Evolutionary conservation across 2,797 vertebrate genomes (phyloP).

Genomic region (Acipenser oxyrinchus): DNA sequence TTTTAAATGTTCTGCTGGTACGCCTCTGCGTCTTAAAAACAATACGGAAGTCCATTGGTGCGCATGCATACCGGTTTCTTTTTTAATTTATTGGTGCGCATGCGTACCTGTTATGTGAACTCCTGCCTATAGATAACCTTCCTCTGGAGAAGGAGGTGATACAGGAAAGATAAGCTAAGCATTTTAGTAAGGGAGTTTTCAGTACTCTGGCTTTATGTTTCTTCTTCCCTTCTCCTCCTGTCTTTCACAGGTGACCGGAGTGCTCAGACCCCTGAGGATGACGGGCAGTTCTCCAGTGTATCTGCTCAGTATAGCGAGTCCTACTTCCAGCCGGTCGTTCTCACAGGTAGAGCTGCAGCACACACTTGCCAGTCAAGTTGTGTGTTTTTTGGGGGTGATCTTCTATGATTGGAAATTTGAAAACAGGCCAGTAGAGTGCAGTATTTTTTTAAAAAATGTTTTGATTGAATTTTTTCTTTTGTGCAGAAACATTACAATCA

Average conservation of each 20-base stretch:
- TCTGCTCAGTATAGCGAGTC: slow-evolving; percentile 78
- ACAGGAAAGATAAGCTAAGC: background rate
- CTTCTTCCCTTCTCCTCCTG: slow-evolving; percentile 15
- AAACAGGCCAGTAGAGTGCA: too few species aligned
- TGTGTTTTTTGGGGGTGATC: too few species aligned
- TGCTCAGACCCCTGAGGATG: slow-evolving; percentile 45
- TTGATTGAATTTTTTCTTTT: too few species aligned
- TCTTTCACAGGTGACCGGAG: slow-evolving; percentile 63
- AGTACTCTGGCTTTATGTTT: background rate
- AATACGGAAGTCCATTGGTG: too few species aligned
- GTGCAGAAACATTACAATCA: too few species aligned
- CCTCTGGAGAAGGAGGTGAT: background rate
- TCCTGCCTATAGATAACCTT: too few species aligned
- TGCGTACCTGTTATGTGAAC: background rate
- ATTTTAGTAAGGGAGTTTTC: slow-evolving; percentile 6
- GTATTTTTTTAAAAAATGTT: too few species aligned
- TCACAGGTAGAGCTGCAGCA: slow-evolving; percentile 64
- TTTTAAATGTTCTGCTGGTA: too few species aligned
- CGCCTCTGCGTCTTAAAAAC: too few species aligned
- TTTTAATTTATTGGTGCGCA: background rate
- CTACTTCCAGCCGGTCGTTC: slow-evolving; percentile 74
- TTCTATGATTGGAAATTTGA: too few species aligned
- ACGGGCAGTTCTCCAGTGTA: slow-evolving; percentile 53
- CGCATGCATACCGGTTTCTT: background rate
- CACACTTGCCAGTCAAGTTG: too few species aligned